Evolutionary conservation across 2,797 vertebrate species (phyloP).

Genomic region (Myioborus miniatus): DNA sequence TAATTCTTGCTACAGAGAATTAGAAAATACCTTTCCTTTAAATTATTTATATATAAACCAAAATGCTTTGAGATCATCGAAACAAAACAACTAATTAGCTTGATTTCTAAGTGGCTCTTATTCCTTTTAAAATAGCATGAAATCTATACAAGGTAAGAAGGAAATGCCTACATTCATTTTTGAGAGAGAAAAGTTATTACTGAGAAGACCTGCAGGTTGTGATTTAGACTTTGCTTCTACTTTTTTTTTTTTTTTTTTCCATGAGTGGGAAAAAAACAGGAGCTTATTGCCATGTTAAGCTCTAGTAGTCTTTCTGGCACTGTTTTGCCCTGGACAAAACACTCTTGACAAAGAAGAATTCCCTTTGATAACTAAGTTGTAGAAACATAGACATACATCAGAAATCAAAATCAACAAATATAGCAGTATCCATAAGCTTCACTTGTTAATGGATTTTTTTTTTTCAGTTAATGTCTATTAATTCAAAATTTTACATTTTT

Average conservation of each 20-base stretch:
- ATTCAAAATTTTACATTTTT: background rate
- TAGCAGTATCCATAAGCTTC: background rate
- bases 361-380: background rate
- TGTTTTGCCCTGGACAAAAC: background rate
- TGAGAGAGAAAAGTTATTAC: background rate
- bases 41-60: background rate
- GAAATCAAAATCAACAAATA: background rate
- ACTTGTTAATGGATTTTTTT: background rate
- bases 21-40: background rate
- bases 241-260: background rate
- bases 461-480: background rate
- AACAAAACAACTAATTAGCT: background rate
- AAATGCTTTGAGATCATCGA: background rate
- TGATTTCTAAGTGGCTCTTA: background rate
- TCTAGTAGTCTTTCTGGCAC: background rate
- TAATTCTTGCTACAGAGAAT: background rate
- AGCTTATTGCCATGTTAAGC: background rate
- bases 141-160: background rate
- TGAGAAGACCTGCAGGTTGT: background rate
- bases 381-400: background rate
- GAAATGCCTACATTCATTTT: background rate
- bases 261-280: background rate
- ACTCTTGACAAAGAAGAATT: background rate
- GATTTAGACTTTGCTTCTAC: background rate
- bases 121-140: background rate